Evolutionary conservation across 2,888 invertebrate genomes (phyloP), one percentile per base, ranked within the genome.

Genomic region (Drosophila tripunctata): DNA sequence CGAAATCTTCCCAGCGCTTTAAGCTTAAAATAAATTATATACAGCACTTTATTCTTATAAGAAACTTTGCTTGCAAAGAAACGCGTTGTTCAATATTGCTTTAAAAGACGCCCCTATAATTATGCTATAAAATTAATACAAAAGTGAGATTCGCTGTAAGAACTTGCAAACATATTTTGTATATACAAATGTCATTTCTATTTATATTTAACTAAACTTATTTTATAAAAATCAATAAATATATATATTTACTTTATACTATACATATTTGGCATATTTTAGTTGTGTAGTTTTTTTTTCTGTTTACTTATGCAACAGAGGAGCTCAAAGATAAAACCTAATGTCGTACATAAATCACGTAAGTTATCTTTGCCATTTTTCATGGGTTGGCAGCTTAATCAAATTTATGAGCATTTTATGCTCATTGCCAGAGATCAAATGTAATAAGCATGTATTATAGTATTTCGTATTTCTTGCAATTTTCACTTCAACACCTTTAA

Each of bases 401-500:
- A 71, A 87, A 83, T 83, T 87, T 79, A 83, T 85, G 79, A 67
- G 83, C 51, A 76, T 87, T 82, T 83, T 83, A 83, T 83, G 83
- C 86, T 68, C 56, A 50, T 64, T 63, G 48, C 60, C 48, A 61
- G 55, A 82, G 82, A 85, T 82, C 76, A 83, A 87, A 81, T 81
- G 71, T 77, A 87, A 87, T 77, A 87, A 71, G 71, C 85, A 50
- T 75, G 75, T 58, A 75, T 8, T 10, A 27, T 71, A 71, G 71
- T 82, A 50, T 75, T 69, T 58, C 70, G 27, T 10, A 27, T 71
- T 79, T 76, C 72, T 60, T 58, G 57, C 81, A 61, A 58, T 85
- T 77, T 69, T 67, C 77, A 61, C 70, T 63, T 61, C 64, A 51
- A 78, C 83, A 83, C 88, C 88, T 83, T 82, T 76, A 70, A 70